Base-by-base conservation (phyloP, 2,797 vertebrate species). In the Phrynocephalus vlangalii region DNA sequence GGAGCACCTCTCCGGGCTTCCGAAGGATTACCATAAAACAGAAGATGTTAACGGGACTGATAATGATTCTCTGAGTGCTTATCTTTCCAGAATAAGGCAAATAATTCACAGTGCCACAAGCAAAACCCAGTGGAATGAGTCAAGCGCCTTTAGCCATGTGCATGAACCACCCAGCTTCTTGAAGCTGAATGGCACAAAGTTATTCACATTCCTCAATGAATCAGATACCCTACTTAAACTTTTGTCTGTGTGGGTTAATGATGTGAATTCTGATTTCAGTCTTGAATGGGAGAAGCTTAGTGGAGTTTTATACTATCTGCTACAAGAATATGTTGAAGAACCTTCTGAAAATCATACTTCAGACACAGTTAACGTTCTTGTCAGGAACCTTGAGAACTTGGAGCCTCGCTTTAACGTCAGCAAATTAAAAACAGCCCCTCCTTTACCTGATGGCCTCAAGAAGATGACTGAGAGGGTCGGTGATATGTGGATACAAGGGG, bases 401-500 rank as follows among this genome's bases (percentile, higher is more conserved):
- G 78, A 24, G 50, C 70, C 18, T 44, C 38, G 3, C 15, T 93
- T 94, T 79, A 94, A 92, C 68, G 52, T 92, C 84, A 95, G 82
- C 79, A 86, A 85, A 70, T 94, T 95, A 82, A 91, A 92, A 92
- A 91, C 89, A 60, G 70, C 91, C 86, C 88, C 93, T 82, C 16
- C 87, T 66, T 86, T 94, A 66, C 90, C 91, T 75, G 90, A 85
- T 89, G 90, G 92, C 87, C 89, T 87, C 80, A 92, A 90, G 83
- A 85, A 91, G 89, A 93, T 75, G 13, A 73, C 90, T 0, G 56
- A 86, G 67, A 92, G 28, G 44, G 82, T 94, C 8, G 89, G 91
- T 86, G 91, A 93, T 81, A 83, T 96, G 86, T 67, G 95, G 76
- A 94, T 38, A n/a, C 66, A 67, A 83, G 94, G 91, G 66, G 89